These are phyloP conservation scores for Drosophila lacicola DNA, from an alignment of 2,888 invertebrate species.

Conservation along the genomic window DNA sequence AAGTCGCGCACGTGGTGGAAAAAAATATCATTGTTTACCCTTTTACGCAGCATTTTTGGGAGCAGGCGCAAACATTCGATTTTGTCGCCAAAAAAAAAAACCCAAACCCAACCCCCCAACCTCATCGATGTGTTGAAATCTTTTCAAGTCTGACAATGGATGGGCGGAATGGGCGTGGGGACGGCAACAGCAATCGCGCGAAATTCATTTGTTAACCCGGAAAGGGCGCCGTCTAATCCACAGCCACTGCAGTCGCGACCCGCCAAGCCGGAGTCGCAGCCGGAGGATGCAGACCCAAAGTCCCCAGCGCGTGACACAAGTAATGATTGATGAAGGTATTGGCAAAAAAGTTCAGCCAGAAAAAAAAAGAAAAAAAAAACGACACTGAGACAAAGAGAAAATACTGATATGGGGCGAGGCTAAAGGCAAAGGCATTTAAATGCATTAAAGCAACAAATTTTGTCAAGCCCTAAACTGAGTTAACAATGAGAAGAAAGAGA, in stretches of 20 bases:
- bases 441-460: conserved; percentile 52
- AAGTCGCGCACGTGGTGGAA: conserved; percentile 38
- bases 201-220: conserved; percentile 78
- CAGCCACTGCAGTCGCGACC: conserved; percentile 67
- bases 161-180: background rate
- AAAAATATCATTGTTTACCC: conserved; percentile 71
- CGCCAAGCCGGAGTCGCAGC: conserved; percentile 39
- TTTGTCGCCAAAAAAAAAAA: conserved; percentile 37
- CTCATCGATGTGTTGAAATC: conserved; percentile 60
- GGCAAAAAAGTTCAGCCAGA: conserved; percentile 52
- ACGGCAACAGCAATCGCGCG: conserved; percentile 52
- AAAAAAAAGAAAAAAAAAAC: conserved; percentile 16
- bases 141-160: conserved; percentile 54
- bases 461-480: conserved; percentile 45
- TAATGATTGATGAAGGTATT: conserved; percentile 78
- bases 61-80: conserved; percentile 44
- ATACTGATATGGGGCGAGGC: conserved; percentile 19
- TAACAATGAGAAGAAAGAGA: conserved; percentile 13
- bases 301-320: conserved; percentile 69
- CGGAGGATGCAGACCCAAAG: conserved; percentile 60
- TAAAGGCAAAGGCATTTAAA: conserved; percentile 66
- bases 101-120: conserved; percentile 14
- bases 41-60: conserved; percentile 52
- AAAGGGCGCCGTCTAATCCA: conserved; percentile 72
- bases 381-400: conserved; percentile 20